These are phyloP conservation scores for Phalanger gymnotis DNA, from an alignment of 2,797 vertebrate species.

Conservation along the genomic window DNA sequence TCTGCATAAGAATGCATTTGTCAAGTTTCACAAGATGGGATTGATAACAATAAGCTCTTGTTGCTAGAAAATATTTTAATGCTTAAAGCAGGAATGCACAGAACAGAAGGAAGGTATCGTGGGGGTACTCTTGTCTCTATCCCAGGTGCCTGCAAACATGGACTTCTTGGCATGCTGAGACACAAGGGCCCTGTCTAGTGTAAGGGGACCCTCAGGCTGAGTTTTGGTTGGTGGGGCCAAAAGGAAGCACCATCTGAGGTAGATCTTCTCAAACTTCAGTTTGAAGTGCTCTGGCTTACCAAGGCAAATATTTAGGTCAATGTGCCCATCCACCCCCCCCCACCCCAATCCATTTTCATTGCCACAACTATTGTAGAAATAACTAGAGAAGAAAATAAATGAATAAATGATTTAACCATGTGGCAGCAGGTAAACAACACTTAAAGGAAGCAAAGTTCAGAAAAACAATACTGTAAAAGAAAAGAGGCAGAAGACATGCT, in stretches of 20 bases:
- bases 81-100: slow-evolving; percentile 55
- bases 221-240: background rate
- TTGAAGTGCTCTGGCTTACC: background rate
- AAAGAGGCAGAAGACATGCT: background rate
- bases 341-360: background rate
- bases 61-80: slow-evolving; percentile 69
- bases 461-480: background rate
- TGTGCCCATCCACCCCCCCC: background rate
- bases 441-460: background rate
- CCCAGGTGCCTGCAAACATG: background rate
- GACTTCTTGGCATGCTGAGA: background rate
- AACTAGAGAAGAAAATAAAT: background rate
- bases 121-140: background rate
- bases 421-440: background rate
- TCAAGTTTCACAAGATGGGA: slow-evolving; percentile 73
- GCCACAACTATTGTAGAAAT: background rate
- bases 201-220: background rate
- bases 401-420: background rate
- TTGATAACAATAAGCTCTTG: slow-evolving; percentile 68
- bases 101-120: background rate
- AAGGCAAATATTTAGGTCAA: background rate
- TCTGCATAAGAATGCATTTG: slow-evolving; percentile 74
- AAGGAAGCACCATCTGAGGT: background rate
- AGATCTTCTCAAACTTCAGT: background rate
- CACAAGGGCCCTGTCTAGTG: background rate